phyloP scores from a whole-genome alignment of 2,888 invertebrate genomes.

The Neoaliturus tenellus region DNA sequence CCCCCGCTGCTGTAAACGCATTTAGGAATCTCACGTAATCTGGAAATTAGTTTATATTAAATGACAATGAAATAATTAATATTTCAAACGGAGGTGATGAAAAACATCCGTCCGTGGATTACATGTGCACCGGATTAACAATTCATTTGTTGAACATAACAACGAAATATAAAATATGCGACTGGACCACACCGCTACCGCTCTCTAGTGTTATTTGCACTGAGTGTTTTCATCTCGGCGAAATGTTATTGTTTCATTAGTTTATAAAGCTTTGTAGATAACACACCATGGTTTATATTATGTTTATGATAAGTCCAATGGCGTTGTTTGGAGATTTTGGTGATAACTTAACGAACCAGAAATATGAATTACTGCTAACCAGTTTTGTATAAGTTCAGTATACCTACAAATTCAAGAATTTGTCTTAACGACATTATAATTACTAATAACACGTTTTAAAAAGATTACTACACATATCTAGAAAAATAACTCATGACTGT shows the following conservation, averaged over 20 bases:
- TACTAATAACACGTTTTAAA: no score
- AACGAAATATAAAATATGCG: constrained; percentile 38
- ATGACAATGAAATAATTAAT: constrained; percentile 44
- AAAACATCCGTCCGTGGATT: constrained; percentile 44
- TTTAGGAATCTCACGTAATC: constrained; percentile 11
- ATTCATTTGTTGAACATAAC: constrained; percentile 44
- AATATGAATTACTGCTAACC: no score
- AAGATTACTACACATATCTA: no score
- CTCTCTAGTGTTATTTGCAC: constrained; percentile 16
- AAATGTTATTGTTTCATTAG: constrained; percentile 14
- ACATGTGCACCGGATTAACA: constrained; percentile 42
- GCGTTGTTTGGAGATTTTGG: no score
- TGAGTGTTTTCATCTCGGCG: not conserved
- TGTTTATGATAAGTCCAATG: not conserved
- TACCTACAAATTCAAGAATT: no score
- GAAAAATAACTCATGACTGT: no score
- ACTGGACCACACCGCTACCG: no score
- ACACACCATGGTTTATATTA: not conserved
- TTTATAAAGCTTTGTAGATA: constrained; percentile 5
- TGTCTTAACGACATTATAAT: no score
- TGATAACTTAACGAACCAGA: no score
- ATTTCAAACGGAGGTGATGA: constrained; percentile 38
- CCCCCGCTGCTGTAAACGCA: not conserved
- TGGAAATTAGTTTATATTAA: constrained; percentile 35
- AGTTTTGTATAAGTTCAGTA: no score